These are phyloP conservation scores for Takifugu flavidus DNA, from an alignment of 2,113 vertebrate genomes.

Conservation along the genomic window DNA sequence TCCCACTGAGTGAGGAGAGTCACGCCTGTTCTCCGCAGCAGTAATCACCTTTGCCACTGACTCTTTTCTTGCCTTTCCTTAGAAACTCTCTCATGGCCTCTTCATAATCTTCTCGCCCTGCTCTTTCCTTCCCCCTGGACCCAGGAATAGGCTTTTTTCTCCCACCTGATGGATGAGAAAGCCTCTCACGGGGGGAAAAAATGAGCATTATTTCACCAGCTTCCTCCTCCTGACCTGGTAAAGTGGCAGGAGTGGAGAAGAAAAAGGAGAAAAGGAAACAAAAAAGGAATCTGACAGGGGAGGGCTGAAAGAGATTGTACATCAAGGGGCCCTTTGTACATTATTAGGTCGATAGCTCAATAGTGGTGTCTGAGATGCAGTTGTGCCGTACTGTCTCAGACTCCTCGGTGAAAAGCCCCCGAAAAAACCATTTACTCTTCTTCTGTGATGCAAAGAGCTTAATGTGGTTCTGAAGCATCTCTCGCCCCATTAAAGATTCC, in stretches of 20 bases:
- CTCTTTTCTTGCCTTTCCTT: neutral
- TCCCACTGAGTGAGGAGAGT: slow-evolving; percentile 31
- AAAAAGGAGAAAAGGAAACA: neutral
- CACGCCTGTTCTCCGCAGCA: slow-evolving; percentile 10
- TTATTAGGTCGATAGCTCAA: slow-evolving; percentile 52
- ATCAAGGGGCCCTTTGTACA: slow-evolving; percentile 47
- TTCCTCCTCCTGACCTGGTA: slow-evolving; percentile 29
- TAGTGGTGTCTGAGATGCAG: slow-evolving; percentile 35
- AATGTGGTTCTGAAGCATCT: slow-evolving; percentile 36
- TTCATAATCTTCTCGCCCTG: neutral
- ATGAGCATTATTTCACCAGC: slow-evolving; percentile 39
- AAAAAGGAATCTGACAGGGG: neutral
- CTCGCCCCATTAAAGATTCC: slow-evolving; percentile 45
- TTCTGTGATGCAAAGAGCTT: slow-evolving; percentile 59
- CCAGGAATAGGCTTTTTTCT: slow-evolving; percentile 1
- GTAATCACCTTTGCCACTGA: slow-evolving; percentile 8
- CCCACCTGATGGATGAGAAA: slow-evolving; percentile 12
- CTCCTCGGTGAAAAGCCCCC: slow-evolving; percentile 23
- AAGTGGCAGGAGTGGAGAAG: slow-evolving; percentile 21
- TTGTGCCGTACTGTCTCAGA: slow-evolving; percentile 32
- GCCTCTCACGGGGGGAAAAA: slow-evolving; percentile 32
- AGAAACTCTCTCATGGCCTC: slow-evolving; percentile 1
- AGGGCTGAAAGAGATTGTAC: slow-evolving; percentile 18
- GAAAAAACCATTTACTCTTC: slow-evolving; percentile 46
- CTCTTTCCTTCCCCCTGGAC: slow-evolving; percentile 9